Percentiles rank a stretch among this genome's conserved stretches.
Conservation (phyloP, 2,113 vertebrate species). For the Aramus guarauna region DNA sequence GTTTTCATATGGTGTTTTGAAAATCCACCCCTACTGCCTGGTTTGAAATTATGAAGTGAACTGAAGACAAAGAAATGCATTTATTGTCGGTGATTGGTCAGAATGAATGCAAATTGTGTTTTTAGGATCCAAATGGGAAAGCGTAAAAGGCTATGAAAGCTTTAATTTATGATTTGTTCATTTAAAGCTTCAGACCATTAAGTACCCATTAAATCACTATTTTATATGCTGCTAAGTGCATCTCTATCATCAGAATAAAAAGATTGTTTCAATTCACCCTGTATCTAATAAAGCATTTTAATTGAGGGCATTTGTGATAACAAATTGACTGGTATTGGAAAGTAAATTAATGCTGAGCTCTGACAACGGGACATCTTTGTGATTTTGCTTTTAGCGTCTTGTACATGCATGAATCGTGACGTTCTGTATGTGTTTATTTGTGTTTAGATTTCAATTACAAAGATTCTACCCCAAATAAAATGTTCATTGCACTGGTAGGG, state of each 20-base stretch:
- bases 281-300: constrained; percentile 49
- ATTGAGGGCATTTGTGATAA: constrained; percentile 35
- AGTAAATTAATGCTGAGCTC: background rate
- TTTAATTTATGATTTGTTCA: constrained; percentile 50
- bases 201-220: constrained; percentile 26
- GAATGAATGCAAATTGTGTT: constrained; percentile 1
- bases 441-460: background rate
- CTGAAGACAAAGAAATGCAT: background rate
- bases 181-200: constrained; percentile 45
- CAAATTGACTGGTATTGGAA: constrained; percentile 29
- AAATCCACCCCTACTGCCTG: background rate
- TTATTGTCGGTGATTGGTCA: background rate
- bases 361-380: background rate
- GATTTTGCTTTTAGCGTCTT: background rate
- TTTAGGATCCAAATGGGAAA: constrained; percentile 38
- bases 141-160: background rate
- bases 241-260: constrained; percentile 37
- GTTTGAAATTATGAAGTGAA: background rate
- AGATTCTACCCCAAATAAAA: background rate
- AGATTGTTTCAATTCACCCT: constrained; percentile 34
- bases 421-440: background rate
- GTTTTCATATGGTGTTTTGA: background rate
- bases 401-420: background rate
- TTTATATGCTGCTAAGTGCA: constrained; percentile 45
- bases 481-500: background rate